Evolutionary conservation across 1,140 invertebrate genomes (phyloP).

Genomic region (Aphaenogaster floridana): DNA sequence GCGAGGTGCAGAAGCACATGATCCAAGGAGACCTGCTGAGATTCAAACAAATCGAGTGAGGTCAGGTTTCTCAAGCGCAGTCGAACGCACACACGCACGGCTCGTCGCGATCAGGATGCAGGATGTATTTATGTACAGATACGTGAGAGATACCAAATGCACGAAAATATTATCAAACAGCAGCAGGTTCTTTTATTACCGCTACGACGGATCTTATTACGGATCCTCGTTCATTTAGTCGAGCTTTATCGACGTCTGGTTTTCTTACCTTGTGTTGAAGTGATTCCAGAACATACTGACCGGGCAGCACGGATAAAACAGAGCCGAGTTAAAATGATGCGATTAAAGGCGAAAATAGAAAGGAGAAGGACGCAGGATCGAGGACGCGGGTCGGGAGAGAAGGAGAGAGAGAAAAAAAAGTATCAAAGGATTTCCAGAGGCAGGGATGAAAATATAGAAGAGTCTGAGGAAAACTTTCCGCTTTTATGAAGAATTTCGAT

Average conservation of each 20-base stretch:
- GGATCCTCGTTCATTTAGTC: constrained; percentile 61
- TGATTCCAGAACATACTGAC: constrained; percentile 98
- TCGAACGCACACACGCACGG: constrained; percentile 71
- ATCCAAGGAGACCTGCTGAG: constrained; percentile 44
- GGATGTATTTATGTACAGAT: constrained; percentile 75
- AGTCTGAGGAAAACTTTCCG: constrained; percentile 47
- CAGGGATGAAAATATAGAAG: constrained; percentile 22
- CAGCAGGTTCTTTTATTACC: constrained; percentile 67
- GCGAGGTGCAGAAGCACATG: constrained; percentile 2
- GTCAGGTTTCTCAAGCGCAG: constrained; percentile 65
- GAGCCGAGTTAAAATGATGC: constrained; percentile 87
- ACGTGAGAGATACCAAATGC: constrained; percentile 71
- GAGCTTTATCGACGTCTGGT: constrained; percentile 65
- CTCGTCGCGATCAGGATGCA: constrained; percentile 71
- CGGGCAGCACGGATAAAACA: constrained; percentile 90
- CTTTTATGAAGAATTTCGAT: constrained; percentile 60
- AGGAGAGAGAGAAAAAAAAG: constrained; percentile 12
- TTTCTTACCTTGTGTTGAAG: constrained; percentile 98
- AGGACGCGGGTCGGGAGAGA: constrained; percentile 64
- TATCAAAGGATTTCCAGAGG: constrained; percentile 55
- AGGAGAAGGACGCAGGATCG: constrained; percentile 79
- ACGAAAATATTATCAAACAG: constrained; percentile 76
- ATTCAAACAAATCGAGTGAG: constrained; percentile 48
- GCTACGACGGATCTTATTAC: constrained; percentile 61
- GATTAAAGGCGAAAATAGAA: constrained; percentile 75